phyloP scores from a whole-genome alignment of 2,113 vertebrate genomes.

The Petrocephalus microphthalmus region DNA sequence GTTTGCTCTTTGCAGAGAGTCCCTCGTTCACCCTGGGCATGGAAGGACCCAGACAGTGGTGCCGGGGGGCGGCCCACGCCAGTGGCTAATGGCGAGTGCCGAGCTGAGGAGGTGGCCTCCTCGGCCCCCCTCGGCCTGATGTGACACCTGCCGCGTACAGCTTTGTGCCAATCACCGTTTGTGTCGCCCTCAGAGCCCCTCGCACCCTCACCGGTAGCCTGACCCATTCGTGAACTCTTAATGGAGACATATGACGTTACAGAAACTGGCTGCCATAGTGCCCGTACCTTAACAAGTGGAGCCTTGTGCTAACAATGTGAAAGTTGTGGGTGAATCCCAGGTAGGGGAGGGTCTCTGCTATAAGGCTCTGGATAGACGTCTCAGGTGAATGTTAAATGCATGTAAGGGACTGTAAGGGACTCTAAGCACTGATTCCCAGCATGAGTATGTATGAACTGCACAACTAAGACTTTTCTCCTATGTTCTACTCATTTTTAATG shows the following conservation, averaged over 20 bases:
- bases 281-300: not conserved
- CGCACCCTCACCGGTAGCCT: slow-evolving; percentile 51
- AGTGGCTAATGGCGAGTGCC: not conserved
- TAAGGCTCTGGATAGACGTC: not conserved
- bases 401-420: slow-evolving; percentile 31
- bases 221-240: slow-evolving; percentile 56
- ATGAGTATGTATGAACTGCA: slow-evolving; percentile 41
- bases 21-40: not conserved
- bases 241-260: slow-evolving; percentile 54
- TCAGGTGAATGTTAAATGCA: not conserved
- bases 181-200: not conserved
- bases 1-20: not conserved
- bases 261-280: slow-evolving; percentile 20
- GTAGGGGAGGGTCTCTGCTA: too few relatives aligned
- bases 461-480: slow-evolving; percentile 37
- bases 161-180: not conserved
- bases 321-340: not conserved
- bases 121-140: slow-evolving; percentile 44
- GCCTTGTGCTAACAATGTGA: not conserved
- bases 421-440: slow-evolving; percentile 47
- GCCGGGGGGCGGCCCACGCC: not conserved
- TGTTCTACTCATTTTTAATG: slow-evolving; percentile 40
- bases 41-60: not conserved
- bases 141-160: not conserved
- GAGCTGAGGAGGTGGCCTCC: not conserved